These are phyloP conservation scores for Podilymbus podiceps DNA, from an alignment of 2,113 vertebrate species.

Conservation along the genomic window DNA sequence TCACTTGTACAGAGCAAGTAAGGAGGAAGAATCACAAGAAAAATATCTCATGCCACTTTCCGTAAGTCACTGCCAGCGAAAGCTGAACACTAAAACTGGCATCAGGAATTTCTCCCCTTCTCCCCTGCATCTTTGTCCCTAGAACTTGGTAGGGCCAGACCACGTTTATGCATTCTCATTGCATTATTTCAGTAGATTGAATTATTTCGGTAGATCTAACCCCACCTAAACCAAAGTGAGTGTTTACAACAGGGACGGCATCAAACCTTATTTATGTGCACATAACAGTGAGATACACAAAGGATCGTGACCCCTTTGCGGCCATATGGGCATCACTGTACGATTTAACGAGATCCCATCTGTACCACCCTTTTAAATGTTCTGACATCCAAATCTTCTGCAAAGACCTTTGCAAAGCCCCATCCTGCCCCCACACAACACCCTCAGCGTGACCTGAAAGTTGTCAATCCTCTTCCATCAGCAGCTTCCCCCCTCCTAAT, in stretches of 20 bases:
- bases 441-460: background rate
- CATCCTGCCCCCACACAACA: background rate
- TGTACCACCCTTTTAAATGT: background rate
- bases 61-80: background rate
- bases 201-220: background rate
- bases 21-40: background rate
- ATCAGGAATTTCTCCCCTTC: background rate
- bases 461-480: background rate
- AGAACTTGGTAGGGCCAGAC: background rate
- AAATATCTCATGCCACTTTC: background rate
- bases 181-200: background rate
- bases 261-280: background rate
- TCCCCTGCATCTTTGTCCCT: background rate
- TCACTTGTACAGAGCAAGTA: background rate
- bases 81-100: background rate
- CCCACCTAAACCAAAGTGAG: background rate
- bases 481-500: background rate
- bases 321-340: background rate
- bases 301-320: background rate
- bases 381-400: background rate
- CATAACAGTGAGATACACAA: background rate
- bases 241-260: fast-evolving
- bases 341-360: background rate
- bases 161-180: background rate
- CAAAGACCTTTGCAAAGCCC: background rate